Evolutionary conservation across 2,797 vertebrate species (phyloP), one percentile per base, ranked within the genome.

Genomic region (Pempheris klunzingeri): DNA sequence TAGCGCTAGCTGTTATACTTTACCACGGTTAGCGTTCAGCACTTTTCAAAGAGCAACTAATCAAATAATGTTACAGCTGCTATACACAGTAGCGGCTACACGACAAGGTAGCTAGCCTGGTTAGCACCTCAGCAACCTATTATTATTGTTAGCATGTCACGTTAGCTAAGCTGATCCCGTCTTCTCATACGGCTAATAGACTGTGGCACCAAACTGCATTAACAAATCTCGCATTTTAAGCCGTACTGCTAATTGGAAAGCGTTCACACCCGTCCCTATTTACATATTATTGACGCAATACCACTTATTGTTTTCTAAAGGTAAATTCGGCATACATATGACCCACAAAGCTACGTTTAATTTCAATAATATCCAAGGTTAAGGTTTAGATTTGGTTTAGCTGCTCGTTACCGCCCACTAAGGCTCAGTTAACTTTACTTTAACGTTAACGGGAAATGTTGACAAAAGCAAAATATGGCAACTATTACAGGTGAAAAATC

Each of bases 141-240:
- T 77, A 73, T 82, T 83, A 24, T 77, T 64, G 74, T 83, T 86
- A 63, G 74, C 68, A 3, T 54, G 11, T 57, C 18, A 39, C 10
- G 28, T 43, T 78, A 81, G 81, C 85, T 70, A 26, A 69, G 2
- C 49, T 67, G 43, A 8, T 28, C 50, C 59, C 2, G 60, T 57
- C 44, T 5, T 47, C 47, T 43, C 7, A 12, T 4, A 13, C 15
- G 26, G 74, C 71, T 55, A 82, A 66, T 0, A 43, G 52, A 22
- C 53, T 1, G 13, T 7, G 10, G 18, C 7, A 65, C 74, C 71
- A 63, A 28, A 70, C 34, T 67, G 13, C 47, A 13, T 34, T 38
- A 3, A 66, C 12, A 58, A 79, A 79, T 28, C 1, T 4, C 10
- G 7, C 10, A 32, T 2, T 62, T 87, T 73, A 10, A 54, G 2